phyloP scores from a whole-genome alignment of 2,888 invertebrate genomes.

The Mythimna impura region DNA sequence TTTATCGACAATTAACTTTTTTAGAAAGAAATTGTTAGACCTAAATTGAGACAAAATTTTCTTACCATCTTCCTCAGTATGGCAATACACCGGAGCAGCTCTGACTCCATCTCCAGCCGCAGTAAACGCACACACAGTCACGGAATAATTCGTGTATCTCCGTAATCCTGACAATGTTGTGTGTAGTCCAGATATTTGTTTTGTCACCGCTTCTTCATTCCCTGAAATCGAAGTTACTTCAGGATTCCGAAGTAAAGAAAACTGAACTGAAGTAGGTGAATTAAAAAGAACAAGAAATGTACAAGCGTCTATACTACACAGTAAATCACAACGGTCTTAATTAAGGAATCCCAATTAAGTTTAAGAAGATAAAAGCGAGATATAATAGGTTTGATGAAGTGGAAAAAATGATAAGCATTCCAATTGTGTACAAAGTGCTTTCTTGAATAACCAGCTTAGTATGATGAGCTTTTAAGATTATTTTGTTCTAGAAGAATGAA shows the following conservation, averaged over 20 bases:
- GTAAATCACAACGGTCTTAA: not conserved
- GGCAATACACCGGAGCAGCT: slow-evolving; percentile 95
- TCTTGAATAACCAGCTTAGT: not conserved
- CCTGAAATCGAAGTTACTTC: slow-evolving; percentile 84
- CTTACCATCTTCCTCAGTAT: slow-evolving; percentile 97
- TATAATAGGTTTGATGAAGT: not conserved
- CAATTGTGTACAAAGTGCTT: not conserved
- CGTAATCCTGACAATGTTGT: slow-evolving; percentile 94
- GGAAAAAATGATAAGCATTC: not conserved
- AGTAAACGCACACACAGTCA: slow-evolving; percentile 97
- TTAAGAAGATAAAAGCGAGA: not conserved
- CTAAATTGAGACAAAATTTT: not conserved
- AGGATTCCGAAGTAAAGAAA: slow-evolving; percentile 60
- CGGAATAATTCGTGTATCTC: slow-evolving; percentile 97
- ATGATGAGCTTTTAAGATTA: not conserved
- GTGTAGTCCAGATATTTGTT: slow-evolving; percentile 92
- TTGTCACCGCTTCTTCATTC: slow-evolving; percentile 94
- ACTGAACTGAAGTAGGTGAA: slow-evolving; percentile 49
- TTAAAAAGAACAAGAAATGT: slow-evolving; percentile 31
- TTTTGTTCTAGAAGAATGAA: not conserved
- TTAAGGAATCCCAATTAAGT: not conserved
- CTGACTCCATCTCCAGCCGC: slow-evolving; percentile 96
- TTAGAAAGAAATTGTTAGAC: not conserved
- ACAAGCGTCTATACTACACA: not conserved
- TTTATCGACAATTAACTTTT: not conserved